phyloP scores from a whole-genome alignment of 2,113 vertebrate species.

The Psilopogon haemacephalus region DNA sequence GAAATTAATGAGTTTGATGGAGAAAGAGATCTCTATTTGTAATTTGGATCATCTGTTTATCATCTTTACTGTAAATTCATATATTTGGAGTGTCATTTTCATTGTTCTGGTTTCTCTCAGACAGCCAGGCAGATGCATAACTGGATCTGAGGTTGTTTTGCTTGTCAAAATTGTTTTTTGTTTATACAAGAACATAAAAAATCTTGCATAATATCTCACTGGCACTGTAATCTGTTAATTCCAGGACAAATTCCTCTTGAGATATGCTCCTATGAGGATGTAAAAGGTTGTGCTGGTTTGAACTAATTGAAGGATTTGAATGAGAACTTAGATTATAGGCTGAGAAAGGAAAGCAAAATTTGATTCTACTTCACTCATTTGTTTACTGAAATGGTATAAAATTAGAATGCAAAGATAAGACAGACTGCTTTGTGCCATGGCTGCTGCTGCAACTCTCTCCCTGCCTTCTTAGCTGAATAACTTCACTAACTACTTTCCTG shows the following conservation, averaged over 20 bases:
- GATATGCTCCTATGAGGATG: background rate
- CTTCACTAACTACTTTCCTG: too few species aligned
- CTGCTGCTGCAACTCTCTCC: too few species aligned
- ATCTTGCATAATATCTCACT: background rate
- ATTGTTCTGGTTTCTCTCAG: background rate
- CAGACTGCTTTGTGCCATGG: too few species aligned
- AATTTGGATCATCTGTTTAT: background rate
- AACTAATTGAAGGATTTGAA: too few species aligned
- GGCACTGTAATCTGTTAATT: background rate
- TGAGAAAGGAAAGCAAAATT: too few species aligned
- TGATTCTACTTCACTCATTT: too few species aligned
- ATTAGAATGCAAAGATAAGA: too few species aligned
- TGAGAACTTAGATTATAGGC: too few species aligned
- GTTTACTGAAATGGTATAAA: too few species aligned
- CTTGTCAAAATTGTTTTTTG: background rate
- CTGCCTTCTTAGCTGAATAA: too few species aligned
- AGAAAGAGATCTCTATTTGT: background rate
- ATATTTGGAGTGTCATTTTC: rapidly evolving
- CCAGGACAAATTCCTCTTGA: background rate
- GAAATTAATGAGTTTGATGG: background rate
- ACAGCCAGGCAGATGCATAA: background rate
- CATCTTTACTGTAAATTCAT: background rate
- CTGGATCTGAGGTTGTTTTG: background rate
- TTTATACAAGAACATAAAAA: background rate
- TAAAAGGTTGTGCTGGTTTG: too few species aligned